phyloP scores from a whole-genome alignment of 2,113 vertebrate species.

The Scalopus aquaticus region DNA sequence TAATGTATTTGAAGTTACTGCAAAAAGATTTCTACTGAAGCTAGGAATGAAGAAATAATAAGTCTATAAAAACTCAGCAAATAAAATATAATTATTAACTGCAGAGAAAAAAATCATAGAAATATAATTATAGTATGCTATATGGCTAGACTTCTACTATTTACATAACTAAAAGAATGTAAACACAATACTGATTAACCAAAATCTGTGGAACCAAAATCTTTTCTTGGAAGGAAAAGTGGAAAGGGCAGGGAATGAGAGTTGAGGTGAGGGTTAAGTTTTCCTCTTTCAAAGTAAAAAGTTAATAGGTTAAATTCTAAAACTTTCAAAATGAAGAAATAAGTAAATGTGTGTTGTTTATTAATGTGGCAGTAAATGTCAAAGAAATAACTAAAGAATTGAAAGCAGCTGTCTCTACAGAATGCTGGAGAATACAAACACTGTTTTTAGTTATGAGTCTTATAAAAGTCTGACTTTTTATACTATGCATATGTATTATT shows the following conservation, averaged over 20 bases:
- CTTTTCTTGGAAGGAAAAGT: neutral
- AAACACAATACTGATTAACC: neutral
- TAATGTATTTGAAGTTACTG: neutral
- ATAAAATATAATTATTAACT: conserved; percentile 19
- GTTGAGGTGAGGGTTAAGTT: neutral
- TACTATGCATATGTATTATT: neutral
- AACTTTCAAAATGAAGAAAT: neutral
- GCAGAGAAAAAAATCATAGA: conserved; percentile 6
- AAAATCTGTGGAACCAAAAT: neutral
- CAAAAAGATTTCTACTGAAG: neutral
- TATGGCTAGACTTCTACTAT: neutral
- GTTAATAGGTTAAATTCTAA: neutral
- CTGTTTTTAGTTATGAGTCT: neutral
- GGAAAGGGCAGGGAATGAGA: neutral
- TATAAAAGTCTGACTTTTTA: neutral
- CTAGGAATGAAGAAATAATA: neutral
- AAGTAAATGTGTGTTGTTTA: neutral
- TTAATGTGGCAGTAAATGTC: neutral
- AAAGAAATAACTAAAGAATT: conserved; percentile 19
- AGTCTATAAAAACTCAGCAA: neutral
- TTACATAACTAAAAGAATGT: neutral
- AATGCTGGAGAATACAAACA: neutral
- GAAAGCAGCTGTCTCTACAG: neutral
- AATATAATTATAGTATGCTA: neutral
- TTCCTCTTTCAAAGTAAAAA: neutral